Conservation (phyloP, 1,140 invertebrate genomes). For the Diachasmimorpha longicaudata region DNA sequence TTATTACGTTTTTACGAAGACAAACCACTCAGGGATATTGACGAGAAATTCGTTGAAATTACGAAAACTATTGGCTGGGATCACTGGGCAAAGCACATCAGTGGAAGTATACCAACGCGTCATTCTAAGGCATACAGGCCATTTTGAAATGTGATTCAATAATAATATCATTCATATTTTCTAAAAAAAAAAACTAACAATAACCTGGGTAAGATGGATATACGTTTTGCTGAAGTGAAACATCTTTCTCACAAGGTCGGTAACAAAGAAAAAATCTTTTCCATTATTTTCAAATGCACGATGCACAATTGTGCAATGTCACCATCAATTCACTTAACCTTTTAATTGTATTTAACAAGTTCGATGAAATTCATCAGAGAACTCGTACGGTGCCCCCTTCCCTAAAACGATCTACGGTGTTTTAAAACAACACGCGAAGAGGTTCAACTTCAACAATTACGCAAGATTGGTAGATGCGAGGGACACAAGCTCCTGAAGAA, state of each 20-base stretch:
- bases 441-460: too few species aligned
- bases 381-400: too few species aligned
- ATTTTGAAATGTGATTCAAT: constrained; percentile 62
- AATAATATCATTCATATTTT: constrained; percentile 13
- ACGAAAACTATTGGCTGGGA: constrained; percentile 73
- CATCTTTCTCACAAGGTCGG: neutral
- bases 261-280: neutral
- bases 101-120: constrained; percentile 66
- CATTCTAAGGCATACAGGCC: constrained; percentile 71
- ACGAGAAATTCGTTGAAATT: constrained; percentile 74
- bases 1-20: constrained; percentile 81
- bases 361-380: too few species aligned
- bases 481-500: too few species aligned
- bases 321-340: too few species aligned
- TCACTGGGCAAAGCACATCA: constrained; percentile 68
- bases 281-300: too few species aligned
- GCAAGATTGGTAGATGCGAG: too few species aligned
- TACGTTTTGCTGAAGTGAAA: neutral
- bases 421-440: too few species aligned
- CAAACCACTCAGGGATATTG: constrained; percentile 74
- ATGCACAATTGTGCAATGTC: too few species aligned
- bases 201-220: neutral
- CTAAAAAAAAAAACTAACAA: constrained; percentile 12
- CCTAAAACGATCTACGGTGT: too few species aligned
- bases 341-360: too few species aligned